Base-by-base conservation (phyloP, 2,113 vertebrate species). In the Proteles cristata region DNA sequence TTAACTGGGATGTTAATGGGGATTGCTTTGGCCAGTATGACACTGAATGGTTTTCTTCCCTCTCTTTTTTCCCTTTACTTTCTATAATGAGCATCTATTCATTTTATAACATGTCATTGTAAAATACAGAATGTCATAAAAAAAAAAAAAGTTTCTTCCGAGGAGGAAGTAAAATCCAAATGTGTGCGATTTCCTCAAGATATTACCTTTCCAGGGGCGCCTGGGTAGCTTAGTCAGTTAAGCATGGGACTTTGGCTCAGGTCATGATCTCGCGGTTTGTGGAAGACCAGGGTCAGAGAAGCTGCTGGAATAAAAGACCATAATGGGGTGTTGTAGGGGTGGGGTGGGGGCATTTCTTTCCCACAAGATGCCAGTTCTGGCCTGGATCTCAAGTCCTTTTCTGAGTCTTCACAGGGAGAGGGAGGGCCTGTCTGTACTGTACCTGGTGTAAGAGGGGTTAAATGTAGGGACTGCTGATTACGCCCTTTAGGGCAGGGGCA, bases 51-150 rank as follows among this genome's bases (percentile, higher is more conserved):
- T 15, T 48, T 69, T 88, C 66, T 68, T 55, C 28, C 50, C 35
- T 11, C 5, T 10, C 43, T 43, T 35, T 43, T 80, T 45, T 14
- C 14, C 65, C 12, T 73, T 69, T 25, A 16, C 35, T 88, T 84
- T 88, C 76, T 48, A 48, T 45, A 73, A 95, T 39, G 33, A 95
- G 33, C 81, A 83, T 6, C 14, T 45, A 73, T 50, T 80, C 66
- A 68, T 85, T 95, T 68, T 61, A 82, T 63, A 81, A 69, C 7
- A 45, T 17, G 11, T 55, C n/a, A 45, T 16, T 90, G 35, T 79
- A 94, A 73, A 95, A 77, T 68, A 66, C 55, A 87, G 35, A 45
- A 31, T n/a, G 23, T 7, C 63, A 76, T 83, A 39, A 73, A 39
- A 71, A 80, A 85, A 39, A 85, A 35, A 61, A 65, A 45, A 33